These are phyloP conservation scores for Hoplias malabaricus DNA, from an alignment of 2,113 vertebrate species.

Conservation along the genomic window DNA sequence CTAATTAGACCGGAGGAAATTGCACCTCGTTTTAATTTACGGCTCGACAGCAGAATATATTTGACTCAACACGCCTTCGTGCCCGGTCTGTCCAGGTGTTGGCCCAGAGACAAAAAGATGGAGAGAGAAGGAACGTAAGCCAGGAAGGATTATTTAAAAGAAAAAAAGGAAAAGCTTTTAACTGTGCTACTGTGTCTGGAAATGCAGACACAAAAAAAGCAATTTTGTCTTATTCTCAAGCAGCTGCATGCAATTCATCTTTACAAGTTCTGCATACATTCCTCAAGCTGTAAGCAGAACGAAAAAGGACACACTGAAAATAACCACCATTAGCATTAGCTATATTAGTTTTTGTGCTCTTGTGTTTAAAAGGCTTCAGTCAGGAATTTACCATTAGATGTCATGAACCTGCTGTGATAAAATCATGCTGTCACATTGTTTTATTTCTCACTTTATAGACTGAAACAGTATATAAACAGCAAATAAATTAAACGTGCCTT, in stretches of 20 bases:
- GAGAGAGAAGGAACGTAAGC: conserved; percentile 15
- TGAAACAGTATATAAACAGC: no score
- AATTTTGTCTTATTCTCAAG: conserved; percentile 1
- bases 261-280: neutral
- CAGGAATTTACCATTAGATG: no score
- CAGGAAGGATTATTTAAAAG: neutral
- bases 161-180: conserved; percentile 7
- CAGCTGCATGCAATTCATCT: conserved; percentile 27
- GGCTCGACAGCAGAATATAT: conserved; percentile 60
- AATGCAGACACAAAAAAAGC: conserved; percentile 2
- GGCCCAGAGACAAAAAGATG: conserved; percentile 46
- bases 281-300: neutral
- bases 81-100: conserved; percentile 60
- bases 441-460: no score
- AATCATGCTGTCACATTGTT: no score
- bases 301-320: neutral
- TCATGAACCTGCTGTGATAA: no score
- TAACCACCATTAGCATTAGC: neutral
- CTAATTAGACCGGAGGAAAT: conserved; percentile 77
- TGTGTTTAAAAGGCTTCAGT: no score
- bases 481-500: no score
- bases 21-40: conserved; percentile 73
- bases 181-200: neutral
- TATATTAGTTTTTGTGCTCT: neutral
- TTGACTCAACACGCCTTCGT: conserved; percentile 58